phyloP scores from a whole-genome alignment of 2,797 vertebrate genomes.

The Harpagifer antarcticus region DNA sequence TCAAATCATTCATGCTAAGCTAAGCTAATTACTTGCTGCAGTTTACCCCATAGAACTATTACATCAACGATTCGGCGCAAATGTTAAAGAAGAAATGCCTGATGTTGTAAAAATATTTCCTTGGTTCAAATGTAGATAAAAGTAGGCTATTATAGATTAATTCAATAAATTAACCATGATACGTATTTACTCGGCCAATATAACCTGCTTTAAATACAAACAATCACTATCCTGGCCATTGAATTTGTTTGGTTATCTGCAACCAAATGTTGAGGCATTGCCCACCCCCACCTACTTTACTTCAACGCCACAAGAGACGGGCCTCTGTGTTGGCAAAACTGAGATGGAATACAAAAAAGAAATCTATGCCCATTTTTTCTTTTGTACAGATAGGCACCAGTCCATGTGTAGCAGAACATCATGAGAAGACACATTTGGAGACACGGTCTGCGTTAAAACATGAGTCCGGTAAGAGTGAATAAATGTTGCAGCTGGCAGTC shows the following conservation, averaged over 20 bases:
- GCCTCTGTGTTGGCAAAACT: not conserved
- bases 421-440: slow-evolving; percentile 35
- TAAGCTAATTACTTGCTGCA: too few relatives aligned
- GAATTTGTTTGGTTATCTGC: not conserved
- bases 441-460: not conserved
- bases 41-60: not conserved
- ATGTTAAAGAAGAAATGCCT: not conserved
- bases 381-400: not conserved
- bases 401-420: slow-evolving; percentile 5
- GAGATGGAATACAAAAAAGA: not conserved
- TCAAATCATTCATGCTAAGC: too few relatives aligned
- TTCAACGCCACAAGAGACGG: not conserved
- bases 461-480: slow-evolving; percentile 24
- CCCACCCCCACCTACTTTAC: not conserved
- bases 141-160: not conserved
- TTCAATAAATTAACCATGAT: not conserved
- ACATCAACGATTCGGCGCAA: not conserved
- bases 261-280: not conserved
- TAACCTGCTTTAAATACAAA: not conserved
- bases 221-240: not conserved
- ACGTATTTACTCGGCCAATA: not conserved
- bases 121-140: not conserved
- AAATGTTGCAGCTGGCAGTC: slow-evolving; percentile 26
- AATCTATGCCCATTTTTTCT: not conserved
- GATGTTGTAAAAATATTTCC: not conserved